Percentiles rank a stretch among this genome's conserved stretches.
Evolutionary conservation across 2,797 vertebrate species (phyloP).

Genomic region (Stomatorhinus walkeri): DNA sequence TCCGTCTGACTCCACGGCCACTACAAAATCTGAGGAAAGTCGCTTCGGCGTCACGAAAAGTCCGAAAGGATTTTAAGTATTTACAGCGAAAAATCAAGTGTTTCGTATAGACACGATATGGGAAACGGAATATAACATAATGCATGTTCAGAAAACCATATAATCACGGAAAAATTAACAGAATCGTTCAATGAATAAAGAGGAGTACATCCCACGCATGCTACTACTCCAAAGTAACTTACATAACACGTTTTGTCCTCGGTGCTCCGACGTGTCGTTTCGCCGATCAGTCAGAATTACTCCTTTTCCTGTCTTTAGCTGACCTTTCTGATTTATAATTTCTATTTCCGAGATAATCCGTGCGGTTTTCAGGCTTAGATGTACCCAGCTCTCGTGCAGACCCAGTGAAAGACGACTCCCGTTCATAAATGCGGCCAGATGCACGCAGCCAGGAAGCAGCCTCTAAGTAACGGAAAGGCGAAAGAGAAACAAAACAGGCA

Average conservation of each 20-base stretch:
- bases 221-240: slow-evolving; percentile 4
- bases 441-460: background rate
- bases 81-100: background rate
- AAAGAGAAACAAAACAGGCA: background rate
- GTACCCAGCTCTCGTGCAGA: background rate
- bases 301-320: background rate
- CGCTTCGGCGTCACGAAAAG: background rate
- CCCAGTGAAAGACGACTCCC: background rate
- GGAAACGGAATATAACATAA: background rate
- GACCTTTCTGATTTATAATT: background rate
- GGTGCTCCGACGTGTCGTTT: background rate
- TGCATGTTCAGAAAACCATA: background rate
- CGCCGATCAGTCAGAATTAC: background rate
- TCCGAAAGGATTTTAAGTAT: background rate
- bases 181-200: background rate
- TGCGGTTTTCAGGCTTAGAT: background rate
- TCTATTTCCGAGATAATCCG: background rate
- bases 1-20: background rate
- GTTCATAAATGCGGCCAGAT: background rate
- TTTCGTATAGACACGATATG: background rate
- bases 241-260: background rate
- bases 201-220: background rate
- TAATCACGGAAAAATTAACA: background rate
- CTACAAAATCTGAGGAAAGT: background rate
- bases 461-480: background rate